Percentiles rank a stretch among this genome's conserved stretches.
phyloP scores from a whole-genome alignment of 2,797 vertebrate genomes.

The Gorsachius magnificus region DNA sequence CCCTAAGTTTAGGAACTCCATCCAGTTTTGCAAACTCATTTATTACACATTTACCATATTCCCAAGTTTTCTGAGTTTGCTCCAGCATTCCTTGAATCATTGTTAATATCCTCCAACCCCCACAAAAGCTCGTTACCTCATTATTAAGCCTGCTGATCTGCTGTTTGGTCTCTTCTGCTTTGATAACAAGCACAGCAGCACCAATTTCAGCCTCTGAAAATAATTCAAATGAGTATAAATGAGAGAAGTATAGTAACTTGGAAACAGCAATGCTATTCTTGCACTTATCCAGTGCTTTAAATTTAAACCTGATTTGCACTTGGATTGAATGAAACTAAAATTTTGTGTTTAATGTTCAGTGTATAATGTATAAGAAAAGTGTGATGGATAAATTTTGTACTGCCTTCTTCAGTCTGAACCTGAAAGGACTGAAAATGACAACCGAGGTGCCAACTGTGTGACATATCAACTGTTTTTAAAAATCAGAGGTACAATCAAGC shows the following conservation, averaged over 20 bases:
- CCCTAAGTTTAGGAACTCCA: neutral
- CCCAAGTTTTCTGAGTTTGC: neutral
- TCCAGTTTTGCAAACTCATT: neutral
- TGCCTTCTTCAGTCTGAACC: neutral
- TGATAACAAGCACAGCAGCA: slow-evolving; percentile 87
- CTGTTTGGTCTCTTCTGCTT: slow-evolving; percentile 93
- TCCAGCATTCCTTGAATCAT: neutral
- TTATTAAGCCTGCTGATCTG: slow-evolving; percentile 89
- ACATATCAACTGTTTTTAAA: neutral
- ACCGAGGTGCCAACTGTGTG: accelerated
- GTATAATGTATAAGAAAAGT: neutral
- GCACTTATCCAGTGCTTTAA: neutral
- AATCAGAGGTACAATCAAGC: neutral
- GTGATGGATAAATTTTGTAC: neutral
- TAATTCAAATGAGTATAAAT: neutral
- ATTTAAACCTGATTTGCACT: neutral
- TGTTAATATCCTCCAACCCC: neutral
- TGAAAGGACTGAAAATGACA: neutral
- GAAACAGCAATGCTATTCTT: neutral
- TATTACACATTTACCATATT: neutral
- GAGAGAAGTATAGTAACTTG: neutral
- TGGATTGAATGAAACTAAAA: neutral
- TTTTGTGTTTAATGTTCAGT: neutral
- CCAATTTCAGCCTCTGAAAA: slow-evolving; percentile 83
- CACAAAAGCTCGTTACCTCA: slow-evolving; percentile 79